Conservation (phyloP, 2,797 vertebrate genomes). For the Borostomias antarcticus region DNA sequence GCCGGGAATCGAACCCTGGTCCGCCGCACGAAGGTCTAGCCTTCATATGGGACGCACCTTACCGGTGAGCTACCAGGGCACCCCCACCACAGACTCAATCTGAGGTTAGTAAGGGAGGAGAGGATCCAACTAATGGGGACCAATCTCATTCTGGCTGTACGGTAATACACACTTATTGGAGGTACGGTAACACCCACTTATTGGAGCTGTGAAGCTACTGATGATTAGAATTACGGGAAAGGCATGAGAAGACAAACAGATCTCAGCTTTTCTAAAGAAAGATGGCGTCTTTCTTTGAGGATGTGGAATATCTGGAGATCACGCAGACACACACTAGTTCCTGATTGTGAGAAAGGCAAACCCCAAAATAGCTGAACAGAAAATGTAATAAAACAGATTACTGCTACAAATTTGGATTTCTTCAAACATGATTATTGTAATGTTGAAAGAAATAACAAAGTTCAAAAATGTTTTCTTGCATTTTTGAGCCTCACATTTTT, state of each 20-base stretch:
- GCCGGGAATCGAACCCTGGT: no score
- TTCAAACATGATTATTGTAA: neutral
- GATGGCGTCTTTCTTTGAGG: slow-evolving; percentile 19
- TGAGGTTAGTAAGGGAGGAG: slow-evolving; percentile 28
- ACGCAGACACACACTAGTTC: neutral
- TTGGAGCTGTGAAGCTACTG: slow-evolving; percentile 54
- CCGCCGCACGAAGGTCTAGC: no score
- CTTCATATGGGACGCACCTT: no score
- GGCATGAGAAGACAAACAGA: slow-evolving; percentile 35
- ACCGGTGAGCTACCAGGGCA: no score
- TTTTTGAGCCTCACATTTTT: no score
- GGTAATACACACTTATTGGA: no score
- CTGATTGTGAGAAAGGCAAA: neutral
- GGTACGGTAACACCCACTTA: slow-evolving; percentile 55
- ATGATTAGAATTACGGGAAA: slow-evolving; percentile 45
- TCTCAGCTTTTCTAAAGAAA: slow-evolving; percentile 32
- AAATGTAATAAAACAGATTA: slow-evolving; percentile 47
- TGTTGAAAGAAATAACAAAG: no score
- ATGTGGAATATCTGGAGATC: slow-evolving; percentile 11
- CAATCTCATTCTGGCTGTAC: slow-evolving; percentile 47
- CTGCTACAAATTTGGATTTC: neutral
- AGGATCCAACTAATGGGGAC: slow-evolving; percentile 32
- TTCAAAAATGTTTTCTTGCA: no score
- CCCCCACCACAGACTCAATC: no score
- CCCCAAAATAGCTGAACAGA: slow-evolving; percentile 33